A percentile compares a stretch with the other conserved stretches of the same genome.
Evolutionary conservation across 2,113 vertebrate genomes (phyloP).

Genomic region (Ceyx margarethae): DNA sequence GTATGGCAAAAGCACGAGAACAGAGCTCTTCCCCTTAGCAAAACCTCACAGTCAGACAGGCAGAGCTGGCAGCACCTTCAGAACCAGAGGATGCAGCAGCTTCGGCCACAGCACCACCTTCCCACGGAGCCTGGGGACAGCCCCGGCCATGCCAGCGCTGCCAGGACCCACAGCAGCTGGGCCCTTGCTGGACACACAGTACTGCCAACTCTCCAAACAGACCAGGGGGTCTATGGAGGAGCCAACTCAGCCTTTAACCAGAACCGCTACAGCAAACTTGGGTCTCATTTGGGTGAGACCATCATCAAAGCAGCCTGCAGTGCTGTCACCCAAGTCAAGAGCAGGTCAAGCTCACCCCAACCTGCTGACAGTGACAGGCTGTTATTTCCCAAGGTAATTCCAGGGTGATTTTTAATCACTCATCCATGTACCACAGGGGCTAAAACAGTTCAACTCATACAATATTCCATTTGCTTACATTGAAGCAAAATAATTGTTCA

Average conservation of each 20-base stretch:
- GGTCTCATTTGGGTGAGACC: neutral
- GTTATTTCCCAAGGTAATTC: neutral
- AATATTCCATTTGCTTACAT: neutral
- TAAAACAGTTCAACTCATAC: neutral
- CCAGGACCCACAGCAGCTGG: neutral
- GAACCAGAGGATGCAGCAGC: no score
- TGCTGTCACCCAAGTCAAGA: neutral
- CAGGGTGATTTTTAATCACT: fast-evolving
- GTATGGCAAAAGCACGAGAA: neutral
- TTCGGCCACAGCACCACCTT: neutral
- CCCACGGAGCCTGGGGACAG: neutral
- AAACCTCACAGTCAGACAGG: neutral
- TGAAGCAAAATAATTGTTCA: neutral
- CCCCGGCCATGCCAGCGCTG: no score
- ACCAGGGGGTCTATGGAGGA: neutral
- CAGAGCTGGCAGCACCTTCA: neutral
- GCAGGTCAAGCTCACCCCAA: neutral
- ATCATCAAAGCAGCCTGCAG: neutral
- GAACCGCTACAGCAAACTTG: neutral
- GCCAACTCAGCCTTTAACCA: neutral
- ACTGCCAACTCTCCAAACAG: neutral
- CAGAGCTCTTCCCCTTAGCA: fast-evolving
- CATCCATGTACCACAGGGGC: neutral
- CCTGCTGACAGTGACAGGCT: no score
- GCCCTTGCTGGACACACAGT: neutral